phyloP scores from a whole-genome alignment of 1,140 invertebrate genomes.

The Harlomillsia oculata region DNA sequence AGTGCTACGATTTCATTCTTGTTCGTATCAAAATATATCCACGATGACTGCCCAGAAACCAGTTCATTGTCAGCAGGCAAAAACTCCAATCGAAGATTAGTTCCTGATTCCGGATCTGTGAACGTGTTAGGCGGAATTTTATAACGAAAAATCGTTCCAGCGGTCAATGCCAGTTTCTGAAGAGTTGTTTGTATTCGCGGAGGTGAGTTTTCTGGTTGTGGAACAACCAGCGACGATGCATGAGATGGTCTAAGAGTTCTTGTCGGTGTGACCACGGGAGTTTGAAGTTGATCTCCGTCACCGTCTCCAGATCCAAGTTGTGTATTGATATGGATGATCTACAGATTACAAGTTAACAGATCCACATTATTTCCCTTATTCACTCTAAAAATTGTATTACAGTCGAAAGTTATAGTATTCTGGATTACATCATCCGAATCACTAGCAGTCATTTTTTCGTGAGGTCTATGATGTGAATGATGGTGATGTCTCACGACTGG shows the following conservation, averaged over 20 bases:
- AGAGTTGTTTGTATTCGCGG: neutral
- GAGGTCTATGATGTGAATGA: too few species aligned
- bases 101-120: neutral
- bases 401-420: too few species aligned
- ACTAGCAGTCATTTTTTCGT: too few species aligned
- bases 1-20: slow-evolving; percentile 36
- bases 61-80: too few species aligned
- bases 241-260: too few species aligned
- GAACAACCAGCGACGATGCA: too few species aligned
- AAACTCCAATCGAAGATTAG: neutral
- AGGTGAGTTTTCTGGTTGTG: neutral
- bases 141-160: neutral
- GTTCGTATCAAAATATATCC: neutral
- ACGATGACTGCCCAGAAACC: neutral
- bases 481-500: too few species aligned
- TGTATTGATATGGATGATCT: neutral
- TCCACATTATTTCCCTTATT: too few species aligned
- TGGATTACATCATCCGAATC: too few species aligned
- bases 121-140: neutral
- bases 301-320: neutral
- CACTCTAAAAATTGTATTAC: too few species aligned
- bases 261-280: neutral
- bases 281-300: neutral
- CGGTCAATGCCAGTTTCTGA: neutral
- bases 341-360: too few species aligned